Evolutionary conservation across 2,113 vertebrate genomes (phyloP).

Genomic region (Solenodon paradoxus): DNA sequence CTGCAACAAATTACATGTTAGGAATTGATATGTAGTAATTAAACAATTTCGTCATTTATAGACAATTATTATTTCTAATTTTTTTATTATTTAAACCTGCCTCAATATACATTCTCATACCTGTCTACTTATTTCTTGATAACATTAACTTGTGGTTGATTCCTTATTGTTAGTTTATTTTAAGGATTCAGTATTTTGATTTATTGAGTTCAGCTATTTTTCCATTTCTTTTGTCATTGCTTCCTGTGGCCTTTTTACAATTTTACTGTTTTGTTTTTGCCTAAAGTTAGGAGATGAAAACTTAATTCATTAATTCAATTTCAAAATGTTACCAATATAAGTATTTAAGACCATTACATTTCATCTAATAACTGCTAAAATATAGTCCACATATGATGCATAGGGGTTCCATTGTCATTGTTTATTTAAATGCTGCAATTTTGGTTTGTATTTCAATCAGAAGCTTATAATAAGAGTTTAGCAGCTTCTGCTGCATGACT

Average conservation of each 20-base stretch:
- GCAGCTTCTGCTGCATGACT: neutral
- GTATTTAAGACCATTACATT: neutral
- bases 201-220: neutral
- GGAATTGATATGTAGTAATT: too few species aligned
- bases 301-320: conserved; percentile 10
- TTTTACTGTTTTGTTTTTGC: neutral
- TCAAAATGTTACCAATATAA: neutral
- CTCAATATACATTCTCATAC: too few species aligned
- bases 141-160: neutral
- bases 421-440: neutral
- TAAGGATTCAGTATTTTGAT: neutral
- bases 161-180: neutral
- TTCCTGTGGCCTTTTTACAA: neutral
- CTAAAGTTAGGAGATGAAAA: neutral
- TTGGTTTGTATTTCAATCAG: conserved; percentile 18
- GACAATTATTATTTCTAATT: too few species aligned
- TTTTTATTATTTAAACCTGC: too few species aligned
- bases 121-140: neutral
- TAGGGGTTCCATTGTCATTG: neutral
- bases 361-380: neutral
- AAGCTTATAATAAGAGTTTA: neutral
- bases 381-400: neutral
- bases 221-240: neutral
- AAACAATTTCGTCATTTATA: too few species aligned
- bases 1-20: too few species aligned